Conservation (phyloP, 2,113 vertebrate genomes). For the Pelodiscus sinensis region DNA sequence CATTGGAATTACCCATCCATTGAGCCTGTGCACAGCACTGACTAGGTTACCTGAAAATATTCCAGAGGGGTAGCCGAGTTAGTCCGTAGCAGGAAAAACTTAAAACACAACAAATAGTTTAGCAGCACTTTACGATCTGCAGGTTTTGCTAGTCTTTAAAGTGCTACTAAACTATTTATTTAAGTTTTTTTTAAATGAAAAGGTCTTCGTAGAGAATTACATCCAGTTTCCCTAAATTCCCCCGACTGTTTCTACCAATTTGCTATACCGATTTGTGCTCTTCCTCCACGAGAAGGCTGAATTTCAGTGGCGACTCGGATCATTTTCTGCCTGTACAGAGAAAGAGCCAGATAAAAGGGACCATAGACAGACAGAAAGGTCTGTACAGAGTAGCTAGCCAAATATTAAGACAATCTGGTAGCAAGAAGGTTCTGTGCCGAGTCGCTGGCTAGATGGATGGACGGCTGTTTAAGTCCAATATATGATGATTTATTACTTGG, state of each 20-base stretch:
- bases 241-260: too few relatives aligned
- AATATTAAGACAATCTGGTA: not conserved
- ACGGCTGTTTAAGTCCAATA: fast-evolving
- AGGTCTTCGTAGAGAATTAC: not conserved
- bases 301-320: not conserved
- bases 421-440: not conserved
- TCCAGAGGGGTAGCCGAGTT: too few relatives aligned
- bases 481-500: not conserved
- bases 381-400: not conserved
- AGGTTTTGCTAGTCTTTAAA: too few relatives aligned
- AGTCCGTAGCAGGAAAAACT: too few relatives aligned
- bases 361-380: not conserved
- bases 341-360: not conserved
- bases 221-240: not conserved
- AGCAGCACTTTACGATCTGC: too few relatives aligned
- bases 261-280: not conserved
- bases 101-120: too few relatives aligned
- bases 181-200: not conserved
- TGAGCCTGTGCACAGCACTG: not conserved
- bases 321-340: fast-evolving
- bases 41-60: too few relatives aligned
- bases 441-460: not conserved
- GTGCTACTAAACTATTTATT: too few relatives aligned
- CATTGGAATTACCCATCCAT: not conserved
- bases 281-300: not conserved